A percentile compares a stretch with the other conserved stretches of the same genome.
phyloP scores from a whole-genome alignment of 1,140 invertebrate genomes.

The Drosophila truncata region DNA sequence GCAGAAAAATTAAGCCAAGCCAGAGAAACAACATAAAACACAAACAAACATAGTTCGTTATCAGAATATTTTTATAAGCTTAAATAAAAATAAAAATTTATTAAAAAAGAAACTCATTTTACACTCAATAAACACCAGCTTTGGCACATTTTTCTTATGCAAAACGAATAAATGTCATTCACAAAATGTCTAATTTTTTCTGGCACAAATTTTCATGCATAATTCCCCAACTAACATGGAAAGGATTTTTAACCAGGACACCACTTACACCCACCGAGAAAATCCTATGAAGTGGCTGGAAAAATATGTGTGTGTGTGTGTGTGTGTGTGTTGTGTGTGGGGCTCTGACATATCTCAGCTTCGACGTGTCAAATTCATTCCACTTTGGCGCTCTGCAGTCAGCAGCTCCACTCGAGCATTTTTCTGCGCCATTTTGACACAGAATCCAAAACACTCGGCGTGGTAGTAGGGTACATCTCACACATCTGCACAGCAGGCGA shows the following conservation, averaged over 20 bases:
- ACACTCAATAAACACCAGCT: background rate
- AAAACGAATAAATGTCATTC: conserved; percentile 11
- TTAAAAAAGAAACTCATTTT: background rate
- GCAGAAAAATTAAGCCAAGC: background rate
- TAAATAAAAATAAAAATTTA: background rate
- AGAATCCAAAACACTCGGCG: conserved; percentile 54
- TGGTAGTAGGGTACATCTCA: conserved; percentile 14
- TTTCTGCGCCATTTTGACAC: conserved; percentile 78
- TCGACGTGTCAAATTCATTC: conserved; percentile 60
- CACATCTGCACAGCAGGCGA: conserved; percentile 33
- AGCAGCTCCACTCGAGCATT: conserved; percentile 64
- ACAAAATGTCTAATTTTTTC: conserved; percentile 5
- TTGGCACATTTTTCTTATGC: background rate
- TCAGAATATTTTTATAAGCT: background rate
- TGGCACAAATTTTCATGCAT: conserved; percentile 17
- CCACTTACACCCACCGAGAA: conserved; percentile 18
- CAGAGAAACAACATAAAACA: background rate
- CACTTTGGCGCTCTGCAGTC: conserved; percentile 59
- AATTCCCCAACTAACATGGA: conserved; percentile 20
- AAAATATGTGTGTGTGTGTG: background rate
- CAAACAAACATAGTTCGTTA: background rate
- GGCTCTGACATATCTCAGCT: conserved; percentile 52
- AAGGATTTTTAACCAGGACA: conserved; percentile 20
- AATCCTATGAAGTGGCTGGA: conserved; percentile 12
- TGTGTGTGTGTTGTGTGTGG: background rate